Base-by-base conservation (phyloP, 2,888 invertebrate species). In the Rhingia campestris region DNA sequence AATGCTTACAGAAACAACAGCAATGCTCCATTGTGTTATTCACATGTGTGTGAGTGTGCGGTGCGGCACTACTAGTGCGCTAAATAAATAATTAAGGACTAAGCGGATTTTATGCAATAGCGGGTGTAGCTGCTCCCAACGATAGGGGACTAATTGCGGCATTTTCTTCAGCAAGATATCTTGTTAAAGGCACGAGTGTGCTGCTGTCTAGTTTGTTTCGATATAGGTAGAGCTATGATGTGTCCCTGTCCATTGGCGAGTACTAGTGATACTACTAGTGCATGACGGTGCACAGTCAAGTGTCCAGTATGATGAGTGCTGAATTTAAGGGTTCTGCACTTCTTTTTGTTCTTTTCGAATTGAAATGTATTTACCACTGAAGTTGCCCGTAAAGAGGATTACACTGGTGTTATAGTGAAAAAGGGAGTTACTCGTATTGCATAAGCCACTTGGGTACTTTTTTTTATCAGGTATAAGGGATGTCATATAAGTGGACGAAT, bases 21-120 rank as follows among this genome's bases (percentile, higher is more conserved):
- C 67, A 37, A 66, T 63, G 30, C 14, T 49, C 51, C 5, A 39
- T 56, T 75, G 49, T 63, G 12, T 14, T 53, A 14, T n/a, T n/a
- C 9, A 41, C 39, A 10, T 41, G 14, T 33, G 3, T 59, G 10
- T 56, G 33, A 12, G 5, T 37, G 14, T 10, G 6, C 0, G 10
- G 9, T 10, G 39, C 12, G 30, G 54, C 45, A 32, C 45, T 43
- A 49, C 43, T 45, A 45, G 30, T 49, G 45, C 22, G 37, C 53
- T 76, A 70, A 69, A 69, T 69, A 81, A 69, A 81, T 69, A 81
- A 75, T 63, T 63, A 61, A 56, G 56, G 43, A 45, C 45, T 56
- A 56, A 74, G 61, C 69, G 74, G 63, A 74, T 63, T 56, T 51
- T 35, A 61, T 10, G 49, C 30, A 51, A 37, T 10, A 12, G 49